Percentiles rank a stretch among this genome's conserved stretches.
These are phyloP conservation scores for Vidua chalybeata DNA, from an alignment of 2,113 vertebrate species.

Conservation along the genomic window DNA sequence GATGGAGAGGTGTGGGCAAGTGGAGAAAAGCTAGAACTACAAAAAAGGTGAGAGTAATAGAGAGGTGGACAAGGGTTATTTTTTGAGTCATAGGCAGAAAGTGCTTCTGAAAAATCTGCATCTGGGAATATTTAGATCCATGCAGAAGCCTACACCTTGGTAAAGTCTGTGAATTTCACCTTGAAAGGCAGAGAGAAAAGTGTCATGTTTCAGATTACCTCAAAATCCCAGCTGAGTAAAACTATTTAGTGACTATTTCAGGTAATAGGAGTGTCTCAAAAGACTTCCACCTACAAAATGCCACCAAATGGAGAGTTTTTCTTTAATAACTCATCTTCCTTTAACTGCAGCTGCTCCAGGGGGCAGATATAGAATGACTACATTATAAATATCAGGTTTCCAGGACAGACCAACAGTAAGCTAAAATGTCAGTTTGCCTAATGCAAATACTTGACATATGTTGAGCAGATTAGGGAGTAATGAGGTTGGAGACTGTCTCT, in stretches of 20 bases:
- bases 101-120: not conserved
- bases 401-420: not conserved
- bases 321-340: constrained; percentile 24
- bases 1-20: not conserved
- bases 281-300: not conserved
- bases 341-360: constrained; percentile 9
- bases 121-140: not conserved
- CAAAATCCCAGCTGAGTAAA: not conserved
- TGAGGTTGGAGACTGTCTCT: constrained; percentile 27
- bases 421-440: constrained; percentile 48
- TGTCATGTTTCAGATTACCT: not conserved
- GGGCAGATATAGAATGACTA: constrained; percentile 24
- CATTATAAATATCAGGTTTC: constrained; percentile 48
- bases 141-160: not conserved
- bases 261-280: not conserved
- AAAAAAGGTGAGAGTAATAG: not conserved
- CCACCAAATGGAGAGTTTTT: not conserved
- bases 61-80: not conserved
- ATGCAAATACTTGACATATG: constrained; percentile 28
- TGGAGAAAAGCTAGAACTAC: not conserved
- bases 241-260: not conserved
- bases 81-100: not conserved
- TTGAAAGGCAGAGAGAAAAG: not conserved
- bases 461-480: constrained; percentile 21
- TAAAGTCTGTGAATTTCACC: not conserved